Conservation (phyloP, 2,113 vertebrate species). For the Etheostoma spectabile region DNA sequence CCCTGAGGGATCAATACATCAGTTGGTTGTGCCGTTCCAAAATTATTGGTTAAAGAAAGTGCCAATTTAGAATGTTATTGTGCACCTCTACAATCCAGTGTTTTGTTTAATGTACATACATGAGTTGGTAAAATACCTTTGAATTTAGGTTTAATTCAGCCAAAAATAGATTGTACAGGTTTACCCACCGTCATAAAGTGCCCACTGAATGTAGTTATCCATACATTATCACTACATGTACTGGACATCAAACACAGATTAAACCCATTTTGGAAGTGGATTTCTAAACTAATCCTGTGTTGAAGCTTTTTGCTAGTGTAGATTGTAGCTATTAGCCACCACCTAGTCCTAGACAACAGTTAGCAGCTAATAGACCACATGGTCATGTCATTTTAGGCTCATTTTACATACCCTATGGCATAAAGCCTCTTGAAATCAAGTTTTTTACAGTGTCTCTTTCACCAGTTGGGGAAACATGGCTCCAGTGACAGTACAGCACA, state of each 20-base stretch:
- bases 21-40: too few species aligned
- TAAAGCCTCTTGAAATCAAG: neutral
- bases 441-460: neutral
- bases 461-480: neutral
- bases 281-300: neutral
- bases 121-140: neutral
- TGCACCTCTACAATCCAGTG: neutral
- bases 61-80: neutral
- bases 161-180: neutral
- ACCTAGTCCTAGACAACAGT: neutral
- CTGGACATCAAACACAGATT: neutral
- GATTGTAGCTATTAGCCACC: neutral
- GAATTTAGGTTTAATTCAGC: neutral
- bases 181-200: neutral
- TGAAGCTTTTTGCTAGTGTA: neutral
- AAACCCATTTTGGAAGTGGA: neutral
- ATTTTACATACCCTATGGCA: neutral
- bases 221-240: neutral
- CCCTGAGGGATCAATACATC: too few species aligned
- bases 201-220: neutral
- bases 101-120: neutral
- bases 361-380: neutral
- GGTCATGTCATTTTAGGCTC: neutral
- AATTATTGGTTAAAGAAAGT: too few species aligned
- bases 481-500: neutral